Evolutionary conservation across 2,113 vertebrate species (phyloP).

Genomic region (Upupa epops): DNA sequence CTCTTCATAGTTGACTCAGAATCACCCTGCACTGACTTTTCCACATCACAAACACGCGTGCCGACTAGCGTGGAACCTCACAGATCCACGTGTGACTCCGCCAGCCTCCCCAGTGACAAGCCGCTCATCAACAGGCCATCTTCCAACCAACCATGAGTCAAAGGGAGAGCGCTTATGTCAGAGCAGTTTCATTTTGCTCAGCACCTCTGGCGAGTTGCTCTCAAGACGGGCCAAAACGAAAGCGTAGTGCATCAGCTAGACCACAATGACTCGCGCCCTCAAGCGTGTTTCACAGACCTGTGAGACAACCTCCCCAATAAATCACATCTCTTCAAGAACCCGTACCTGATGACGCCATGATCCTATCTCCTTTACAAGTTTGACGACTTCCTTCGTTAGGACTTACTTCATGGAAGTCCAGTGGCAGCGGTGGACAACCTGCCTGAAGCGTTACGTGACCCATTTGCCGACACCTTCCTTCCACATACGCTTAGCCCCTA

Average conservation of each 20-base stretch:
- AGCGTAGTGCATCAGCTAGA: background rate
- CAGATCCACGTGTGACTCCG: background rate
- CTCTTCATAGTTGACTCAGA: background rate
- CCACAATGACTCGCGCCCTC: background rate
- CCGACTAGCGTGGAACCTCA: background rate
- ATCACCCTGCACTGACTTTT: background rate
- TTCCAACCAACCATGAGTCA: background rate
- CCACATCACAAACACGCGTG: background rate
- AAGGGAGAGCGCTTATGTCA: background rate
- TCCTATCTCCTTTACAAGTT: background rate
- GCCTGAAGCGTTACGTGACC: background rate
- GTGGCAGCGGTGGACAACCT: background rate
- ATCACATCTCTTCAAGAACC: background rate
- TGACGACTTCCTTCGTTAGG: background rate
- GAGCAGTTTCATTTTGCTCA: constrained; percentile 33
- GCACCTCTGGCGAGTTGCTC: background rate
- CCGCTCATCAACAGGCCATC: background rate
- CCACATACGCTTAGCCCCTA: background rate
- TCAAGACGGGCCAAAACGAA: background rate
- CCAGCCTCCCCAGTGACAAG: background rate
- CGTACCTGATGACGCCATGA: too few species aligned
- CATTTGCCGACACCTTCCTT: background rate
- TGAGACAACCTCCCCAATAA: background rate
- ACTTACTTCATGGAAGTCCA: background rate
- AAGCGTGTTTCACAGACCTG: background rate